Evolutionary conservation across 1,140 invertebrate genomes (phyloP).

Genomic region (Hylyphantes graminicola): DNA sequence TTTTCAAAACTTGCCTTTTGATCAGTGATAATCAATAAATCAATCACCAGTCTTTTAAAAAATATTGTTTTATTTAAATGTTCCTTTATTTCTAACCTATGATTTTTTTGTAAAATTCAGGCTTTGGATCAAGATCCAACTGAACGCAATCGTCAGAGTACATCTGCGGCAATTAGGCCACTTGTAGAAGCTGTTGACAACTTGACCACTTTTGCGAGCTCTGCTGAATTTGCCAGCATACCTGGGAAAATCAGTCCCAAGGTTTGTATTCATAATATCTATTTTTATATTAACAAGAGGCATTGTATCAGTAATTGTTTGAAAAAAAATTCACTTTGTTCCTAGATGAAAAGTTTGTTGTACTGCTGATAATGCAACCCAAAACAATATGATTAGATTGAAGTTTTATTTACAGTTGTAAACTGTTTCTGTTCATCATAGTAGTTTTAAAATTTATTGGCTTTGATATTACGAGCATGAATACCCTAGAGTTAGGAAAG

Average conservation of each 20-base stretch:
- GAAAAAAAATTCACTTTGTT: no score
- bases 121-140: constrained; percentile 84
- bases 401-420: no score
- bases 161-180: constrained; percentile 84
- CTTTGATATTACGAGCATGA: no score
- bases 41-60: background rate
- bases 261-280: constrained; percentile 3
- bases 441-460: no score
- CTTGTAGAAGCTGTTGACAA: constrained; percentile 91
- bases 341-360: no score
- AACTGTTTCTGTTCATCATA: no score
- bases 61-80: background rate
- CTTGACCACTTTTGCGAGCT: constrained; percentile 91
- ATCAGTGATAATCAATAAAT: no score
- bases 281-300: background rate
- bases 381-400: no score
- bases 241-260: constrained; percentile 87
- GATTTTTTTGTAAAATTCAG: constrained; percentile 62
- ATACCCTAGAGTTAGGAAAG: no score
- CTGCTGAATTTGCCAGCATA: constrained; percentile 90
- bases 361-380: no score
- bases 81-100: constrained; percentile 4
- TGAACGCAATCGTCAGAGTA: constrained; percentile 79
- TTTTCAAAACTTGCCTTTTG: no score
- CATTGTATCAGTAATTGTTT: no score